These are phyloP conservation scores for Pyxicephalus adspersus DNA, from an alignment of 2,113 vertebrate genomes.

Conservation along the genomic window DNA sequence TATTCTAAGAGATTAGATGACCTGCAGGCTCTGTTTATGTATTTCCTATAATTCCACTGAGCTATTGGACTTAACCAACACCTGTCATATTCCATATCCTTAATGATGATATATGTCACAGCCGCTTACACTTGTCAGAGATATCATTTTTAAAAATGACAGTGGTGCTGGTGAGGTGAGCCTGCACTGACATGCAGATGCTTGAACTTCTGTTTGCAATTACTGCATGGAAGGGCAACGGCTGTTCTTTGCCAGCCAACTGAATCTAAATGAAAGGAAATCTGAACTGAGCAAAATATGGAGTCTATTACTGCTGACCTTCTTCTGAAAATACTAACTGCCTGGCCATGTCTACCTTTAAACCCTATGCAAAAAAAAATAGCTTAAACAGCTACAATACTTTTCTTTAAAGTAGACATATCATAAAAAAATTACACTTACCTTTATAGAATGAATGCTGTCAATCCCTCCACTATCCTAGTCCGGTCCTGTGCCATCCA, in stretches of 20 bases:
- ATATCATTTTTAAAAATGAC: slow-evolving; percentile 7
- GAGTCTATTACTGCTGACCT: no score
- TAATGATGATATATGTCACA: slow-evolving; percentile 39
- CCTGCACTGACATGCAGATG: neutral
- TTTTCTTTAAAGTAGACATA: no score
- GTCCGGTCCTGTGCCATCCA: no score
- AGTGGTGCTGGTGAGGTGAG: neutral
- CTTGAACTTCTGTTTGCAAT: slow-evolving; percentile 22
- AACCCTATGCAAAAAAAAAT: no score
- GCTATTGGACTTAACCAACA: slow-evolving; percentile 15
- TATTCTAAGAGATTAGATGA: slow-evolving; percentile 25
- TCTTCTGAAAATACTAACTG: no score
- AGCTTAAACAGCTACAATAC: no score
- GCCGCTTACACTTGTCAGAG: slow-evolving; percentile 18
- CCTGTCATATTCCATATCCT: slow-evolving; percentile 34
- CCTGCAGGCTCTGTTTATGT: slow-evolving; percentile 18
- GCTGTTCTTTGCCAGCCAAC: slow-evolving; percentile 3
- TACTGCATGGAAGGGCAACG: neutral
- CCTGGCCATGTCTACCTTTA: no score
- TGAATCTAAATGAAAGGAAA: slow-evolving; percentile 1
- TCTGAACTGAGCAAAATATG: no score
- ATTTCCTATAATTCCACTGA: slow-evolving; percentile 12
- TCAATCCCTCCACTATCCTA: no score
- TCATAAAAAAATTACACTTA: no score
- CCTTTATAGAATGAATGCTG: no score